Evolutionary conservation across 2,797 vertebrate genomes (phyloP).

Genomic region (Argentina silus): DNA sequence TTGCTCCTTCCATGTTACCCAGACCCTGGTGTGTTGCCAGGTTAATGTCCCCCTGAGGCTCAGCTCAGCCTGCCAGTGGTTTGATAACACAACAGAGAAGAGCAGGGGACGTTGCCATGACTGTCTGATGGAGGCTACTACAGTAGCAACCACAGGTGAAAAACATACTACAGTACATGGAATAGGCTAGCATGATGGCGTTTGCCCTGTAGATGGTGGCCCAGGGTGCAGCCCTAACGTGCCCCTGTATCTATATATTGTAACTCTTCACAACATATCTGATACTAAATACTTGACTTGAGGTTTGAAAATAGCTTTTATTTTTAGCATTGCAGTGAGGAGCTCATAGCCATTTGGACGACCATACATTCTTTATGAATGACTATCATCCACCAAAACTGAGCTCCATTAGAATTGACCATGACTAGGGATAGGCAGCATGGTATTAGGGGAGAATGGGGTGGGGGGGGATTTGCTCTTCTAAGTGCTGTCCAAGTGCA

Average conservation of each 20-base stretch:
- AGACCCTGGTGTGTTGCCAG: not conserved
- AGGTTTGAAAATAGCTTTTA: too few relatives aligned
- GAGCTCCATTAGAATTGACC: not conserved
- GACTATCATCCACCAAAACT: not conserved
- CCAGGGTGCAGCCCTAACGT: too few relatives aligned
- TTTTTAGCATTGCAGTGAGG: not conserved
- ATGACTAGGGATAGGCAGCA: not conserved
- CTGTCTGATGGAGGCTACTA: not conserved
- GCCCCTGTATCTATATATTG: too few relatives aligned
- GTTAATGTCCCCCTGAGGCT: not conserved
- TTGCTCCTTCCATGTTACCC: not conserved
- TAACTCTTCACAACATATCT: too few relatives aligned
- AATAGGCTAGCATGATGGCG: too few relatives aligned
- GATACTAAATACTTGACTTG: too few relatives aligned
- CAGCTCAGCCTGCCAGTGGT: not conserved
- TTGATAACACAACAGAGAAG: not conserved
- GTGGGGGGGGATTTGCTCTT: slow-evolving; percentile 9
- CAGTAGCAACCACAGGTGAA: too few relatives aligned
- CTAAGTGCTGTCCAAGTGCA: slow-evolving; percentile 26
- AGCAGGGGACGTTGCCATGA: not conserved
- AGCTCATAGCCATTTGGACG: not conserved
- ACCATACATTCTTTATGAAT: not conserved
- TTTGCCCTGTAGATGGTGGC: too few relatives aligned
- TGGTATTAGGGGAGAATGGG: not conserved
- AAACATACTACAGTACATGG: too few relatives aligned